Percentiles rank a stretch among this genome's conserved stretches.
Evolutionary conservation across 2,797 vertebrate species (phyloP).

Genomic region (Sibirionetta formosa): DNA sequence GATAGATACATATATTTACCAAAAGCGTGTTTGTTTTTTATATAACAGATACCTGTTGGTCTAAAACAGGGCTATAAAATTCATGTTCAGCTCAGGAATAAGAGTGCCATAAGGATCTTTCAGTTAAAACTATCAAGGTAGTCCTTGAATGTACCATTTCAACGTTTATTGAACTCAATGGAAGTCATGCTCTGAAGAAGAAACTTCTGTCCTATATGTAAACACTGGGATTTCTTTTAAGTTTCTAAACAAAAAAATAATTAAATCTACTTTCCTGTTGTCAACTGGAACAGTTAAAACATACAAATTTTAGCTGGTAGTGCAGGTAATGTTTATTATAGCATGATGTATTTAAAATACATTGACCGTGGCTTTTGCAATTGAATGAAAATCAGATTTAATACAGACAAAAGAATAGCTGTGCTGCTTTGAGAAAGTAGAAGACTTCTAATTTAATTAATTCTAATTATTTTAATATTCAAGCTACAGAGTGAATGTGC

Average conservation of each 20-base stretch:
- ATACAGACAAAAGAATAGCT: background rate
- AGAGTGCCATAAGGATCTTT: background rate
- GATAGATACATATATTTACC: background rate
- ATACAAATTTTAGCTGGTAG: fast-evolving
- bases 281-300: background rate
- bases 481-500: background rate
- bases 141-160: background rate
- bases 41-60: background rate
- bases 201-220: background rate
- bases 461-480: background rate
- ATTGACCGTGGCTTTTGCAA: background rate
- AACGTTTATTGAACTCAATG: background rate
- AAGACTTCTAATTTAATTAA: background rate
- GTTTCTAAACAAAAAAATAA: background rate
- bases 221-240: background rate
- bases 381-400: background rate
- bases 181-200: background rate
- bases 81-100: background rate
- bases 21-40: too few relatives aligned
- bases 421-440: background rate
- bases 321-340: background rate
- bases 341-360: fast-evolving
- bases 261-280: background rate
- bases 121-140: background rate
- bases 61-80: background rate